Evolutionary conservation across 2,888 invertebrate species (phyloP).

Genomic region (Flexamia atlantica): DNA sequence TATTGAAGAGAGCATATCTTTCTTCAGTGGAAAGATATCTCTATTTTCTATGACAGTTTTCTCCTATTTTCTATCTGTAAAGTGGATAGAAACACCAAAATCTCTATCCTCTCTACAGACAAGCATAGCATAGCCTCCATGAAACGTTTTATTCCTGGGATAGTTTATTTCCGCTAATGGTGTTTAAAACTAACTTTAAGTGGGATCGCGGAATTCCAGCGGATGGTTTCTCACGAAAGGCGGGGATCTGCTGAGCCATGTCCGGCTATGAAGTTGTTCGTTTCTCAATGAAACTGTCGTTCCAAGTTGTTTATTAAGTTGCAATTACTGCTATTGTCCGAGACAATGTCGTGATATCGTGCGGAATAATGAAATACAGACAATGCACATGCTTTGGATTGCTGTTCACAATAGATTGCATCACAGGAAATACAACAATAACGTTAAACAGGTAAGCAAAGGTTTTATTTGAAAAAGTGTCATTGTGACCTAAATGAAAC

Average conservation of each 20-base stretch:
- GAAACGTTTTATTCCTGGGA: too few species aligned
- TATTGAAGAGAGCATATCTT: too few species aligned
- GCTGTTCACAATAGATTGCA: constrained; percentile 10
- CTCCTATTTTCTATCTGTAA: too few species aligned
- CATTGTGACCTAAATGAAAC: not conserved
- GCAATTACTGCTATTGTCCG: constrained; percentile 3
- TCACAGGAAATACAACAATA: constrained; percentile 5
- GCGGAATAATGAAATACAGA: constrained; percentile 33
- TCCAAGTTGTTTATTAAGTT: not conserved
- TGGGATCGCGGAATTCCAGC: not conserved
- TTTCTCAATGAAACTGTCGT: constrained; percentile 25
- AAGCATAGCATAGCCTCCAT: too few species aligned
- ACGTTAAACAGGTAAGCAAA: not conserved
- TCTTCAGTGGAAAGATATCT: too few species aligned
- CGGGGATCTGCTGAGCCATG: not conserved
- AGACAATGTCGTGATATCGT: constrained; percentile 6
- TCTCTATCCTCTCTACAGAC: too few species aligned
- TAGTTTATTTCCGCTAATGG: not conserved
- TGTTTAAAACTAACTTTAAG: too few species aligned
- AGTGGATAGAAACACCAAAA: too few species aligned
- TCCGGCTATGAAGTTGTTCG: constrained; percentile 20
- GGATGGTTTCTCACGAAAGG: not conserved
- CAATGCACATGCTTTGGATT: constrained; percentile 28
- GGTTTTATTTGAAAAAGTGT: not conserved
- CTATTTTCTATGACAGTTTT: too few species aligned